These are phyloP conservation scores for Blastomussa wellsi DNA, from an alignment of 92 coral and sea anemone genomes.

Conservation along the genomic window DNA sequence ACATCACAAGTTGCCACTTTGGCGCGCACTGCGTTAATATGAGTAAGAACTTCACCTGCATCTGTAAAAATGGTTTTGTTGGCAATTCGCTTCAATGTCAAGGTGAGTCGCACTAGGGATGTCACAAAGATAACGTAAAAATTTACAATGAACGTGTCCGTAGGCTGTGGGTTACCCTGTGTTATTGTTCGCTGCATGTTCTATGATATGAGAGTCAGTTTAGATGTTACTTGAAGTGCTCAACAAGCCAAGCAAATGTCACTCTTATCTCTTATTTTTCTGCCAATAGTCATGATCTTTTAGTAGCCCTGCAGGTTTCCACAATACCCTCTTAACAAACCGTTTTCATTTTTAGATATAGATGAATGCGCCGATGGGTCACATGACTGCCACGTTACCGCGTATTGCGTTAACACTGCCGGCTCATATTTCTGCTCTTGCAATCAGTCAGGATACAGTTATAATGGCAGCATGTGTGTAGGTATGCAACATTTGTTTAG, in stretches of 20 bases:
- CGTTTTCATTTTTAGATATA: background rate
- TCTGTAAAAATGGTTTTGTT: constrained; percentile 30
- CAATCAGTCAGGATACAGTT: constrained; percentile 24
- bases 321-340: background rate
- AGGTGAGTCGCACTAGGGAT: constrained; percentile 1
- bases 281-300: background rate
- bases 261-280: background rate
- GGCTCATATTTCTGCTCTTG: constrained; percentile 49
- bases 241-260: background rate
- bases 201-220: background rate
- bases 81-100: constrained; percentile 9
- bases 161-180: background rate
- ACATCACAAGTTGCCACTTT: constrained; percentile 33
- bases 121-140: background rate
- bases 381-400: constrained; percentile 21
- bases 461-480: constrained; percentile 38
- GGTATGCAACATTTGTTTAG: constrained; percentile 3
- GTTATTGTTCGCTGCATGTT: background rate
- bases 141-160: background rate
- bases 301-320: background rate
- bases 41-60: constrained; percentile 19
- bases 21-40: constrained; percentile 33
- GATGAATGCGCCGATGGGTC: constrained; percentile 35
- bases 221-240: background rate
- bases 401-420: constrained; percentile 33